phyloP scores from a whole-genome alignment of 2,797 vertebrate genomes.

The Pristis pectinata region DNA sequence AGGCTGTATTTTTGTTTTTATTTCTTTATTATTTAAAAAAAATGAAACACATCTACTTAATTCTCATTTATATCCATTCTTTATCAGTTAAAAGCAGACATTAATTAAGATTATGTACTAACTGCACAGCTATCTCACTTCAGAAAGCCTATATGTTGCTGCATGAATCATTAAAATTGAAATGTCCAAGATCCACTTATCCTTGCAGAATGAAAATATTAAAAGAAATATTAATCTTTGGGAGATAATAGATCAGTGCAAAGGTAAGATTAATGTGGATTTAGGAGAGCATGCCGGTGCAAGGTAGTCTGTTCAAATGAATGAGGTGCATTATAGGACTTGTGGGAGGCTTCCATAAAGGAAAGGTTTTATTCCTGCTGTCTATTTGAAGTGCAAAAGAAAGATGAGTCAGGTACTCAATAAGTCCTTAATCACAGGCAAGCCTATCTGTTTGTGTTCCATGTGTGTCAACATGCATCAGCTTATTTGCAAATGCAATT shows the following conservation, averaged over 20 bases:
- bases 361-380: constrained; percentile 44
- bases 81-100: not conserved
- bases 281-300: not conserved
- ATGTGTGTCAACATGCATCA: constrained; percentile 51
- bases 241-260: not conserved
- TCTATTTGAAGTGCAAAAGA: constrained; percentile 53
- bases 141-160: not conserved
- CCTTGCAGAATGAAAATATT: constrained; percentile 3
- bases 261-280: constrained; percentile 16
- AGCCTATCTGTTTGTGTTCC: constrained; percentile 47
- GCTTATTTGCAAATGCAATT: constrained; percentile 51
- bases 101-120: constrained; percentile 15
- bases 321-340: constrained; percentile 43
- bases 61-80: not conserved
- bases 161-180: not conserved
- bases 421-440: constrained; percentile 50
- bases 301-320: constrained; percentile 42
- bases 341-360: constrained; percentile 44
- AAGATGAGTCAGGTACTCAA: constrained; percentile 49
- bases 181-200: constrained; percentile 15
- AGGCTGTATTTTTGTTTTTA: not conserved
- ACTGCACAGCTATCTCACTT: not conserved
- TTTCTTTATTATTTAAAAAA: not conserved
- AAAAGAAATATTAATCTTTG: constrained; percentile 1
- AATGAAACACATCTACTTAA: not conserved